Base-by-base conservation (phyloP, 2,888 invertebrate genomes). In the Hyposoter dolosus region DNA sequence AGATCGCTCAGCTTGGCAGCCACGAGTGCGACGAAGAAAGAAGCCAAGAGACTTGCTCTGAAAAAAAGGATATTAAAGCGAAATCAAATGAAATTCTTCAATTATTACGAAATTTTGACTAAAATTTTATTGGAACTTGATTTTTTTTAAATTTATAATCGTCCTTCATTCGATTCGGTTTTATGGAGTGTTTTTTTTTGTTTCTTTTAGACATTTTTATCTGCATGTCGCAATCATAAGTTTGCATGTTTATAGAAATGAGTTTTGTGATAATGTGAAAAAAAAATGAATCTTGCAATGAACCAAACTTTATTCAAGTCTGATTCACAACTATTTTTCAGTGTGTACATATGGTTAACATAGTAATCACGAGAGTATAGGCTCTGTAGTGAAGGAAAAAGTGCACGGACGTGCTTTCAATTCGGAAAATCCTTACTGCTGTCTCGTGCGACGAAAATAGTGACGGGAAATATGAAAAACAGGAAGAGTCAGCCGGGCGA, bases 1-100 rank as follows among this genome's bases (percentile, higher is more conserved):
- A 15, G 5, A 28, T 60, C 5, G 60, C 28, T 60, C 15, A 28
- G 1, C 28, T 60, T 28, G 15, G 10, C 15, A 88, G 88, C 88
- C 88, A 86, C 88, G 85, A 83, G 87, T 89, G 90, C 89, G 90
- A 91, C 90, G 91, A 91, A 91, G 89, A 87, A 78, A 82, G 84
- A 83, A 87, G 83, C 68, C 83, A 76, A 86, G 84, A 86, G 86
- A 69, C 79, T 84, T 86, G 68, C 83, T n/a, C 63, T 50, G 45
- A 66, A 82, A 80, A 60, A 68, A 45, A 40, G 63, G 69, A 35
- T 47, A 45, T 81, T 40, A 69, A 66, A 74, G 43, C 9, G 65
- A 80, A 43, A 50, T 69, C 47, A 40, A 83, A 81, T 53, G 56
- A 85, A 85, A 83, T 23, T 56, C 9, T 10, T 56, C 10, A 23